These are phyloP conservation scores for Periplaneta americana DNA, from an alignment of 1,140 invertebrate species.

Conservation along the genomic window DNA sequence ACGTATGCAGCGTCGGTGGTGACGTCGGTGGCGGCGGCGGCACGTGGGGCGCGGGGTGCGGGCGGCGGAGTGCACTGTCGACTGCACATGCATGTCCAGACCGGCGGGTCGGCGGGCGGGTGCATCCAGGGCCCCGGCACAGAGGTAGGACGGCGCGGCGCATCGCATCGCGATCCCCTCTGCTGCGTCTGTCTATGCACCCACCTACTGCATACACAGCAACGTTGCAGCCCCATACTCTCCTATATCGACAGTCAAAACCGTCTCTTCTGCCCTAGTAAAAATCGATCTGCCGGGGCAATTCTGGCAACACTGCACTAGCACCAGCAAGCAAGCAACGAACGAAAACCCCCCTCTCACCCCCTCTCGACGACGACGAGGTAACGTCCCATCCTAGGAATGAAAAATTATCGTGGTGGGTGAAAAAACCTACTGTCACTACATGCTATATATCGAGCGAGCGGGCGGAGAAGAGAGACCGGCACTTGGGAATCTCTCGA, in stretches of 20 bases:
- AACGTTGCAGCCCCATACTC: neutral
- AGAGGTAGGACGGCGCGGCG: neutral
- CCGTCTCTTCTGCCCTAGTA: slow-evolving; percentile 2
- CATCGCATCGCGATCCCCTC: neutral
- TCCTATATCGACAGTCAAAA: slow-evolving; percentile 5
- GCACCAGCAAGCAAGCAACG: neutral
- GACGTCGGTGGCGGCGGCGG: neutral
- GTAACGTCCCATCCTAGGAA: slow-evolving; percentile 15
- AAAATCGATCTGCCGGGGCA: slow-evolving; percentile 5
- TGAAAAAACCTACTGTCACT: slow-evolving; percentile 11
- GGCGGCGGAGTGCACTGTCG: neutral
- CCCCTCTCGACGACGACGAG: neutral
- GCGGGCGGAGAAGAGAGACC: neutral
- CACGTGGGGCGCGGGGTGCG: neutral
- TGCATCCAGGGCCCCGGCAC: neutral
- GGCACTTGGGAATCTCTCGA: neutral
- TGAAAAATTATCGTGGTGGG: slow-evolving; percentile 14
- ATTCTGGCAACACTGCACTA: slow-evolving; percentile 7
- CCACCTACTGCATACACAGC: neutral
- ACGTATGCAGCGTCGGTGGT: neutral
- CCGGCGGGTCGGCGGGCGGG: neutral
- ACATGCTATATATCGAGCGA: slow-evolving; percentile 7
- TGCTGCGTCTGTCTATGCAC: neutral
- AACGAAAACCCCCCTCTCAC: neutral
- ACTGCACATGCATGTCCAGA: neutral